A percentile compares a stretch with the other conserved stretches of the same genome.
These are phyloP conservation scores for Leucophenga montana DNA, from an alignment of 2,888 invertebrate genomes.

Conservation along the genomic window DNA sequence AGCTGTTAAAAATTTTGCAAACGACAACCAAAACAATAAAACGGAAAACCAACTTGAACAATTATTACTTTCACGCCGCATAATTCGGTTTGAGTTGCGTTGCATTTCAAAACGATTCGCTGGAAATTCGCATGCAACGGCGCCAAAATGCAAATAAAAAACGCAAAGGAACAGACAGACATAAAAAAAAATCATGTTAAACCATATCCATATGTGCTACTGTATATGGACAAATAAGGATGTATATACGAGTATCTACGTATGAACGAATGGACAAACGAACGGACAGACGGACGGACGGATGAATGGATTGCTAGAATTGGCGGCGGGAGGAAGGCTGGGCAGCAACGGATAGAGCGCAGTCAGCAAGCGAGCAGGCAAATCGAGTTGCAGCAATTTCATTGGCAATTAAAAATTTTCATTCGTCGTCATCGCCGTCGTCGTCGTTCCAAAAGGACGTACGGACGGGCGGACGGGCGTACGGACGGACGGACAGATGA, in stretches of 20 bases:
- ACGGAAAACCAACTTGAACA: too few relatives aligned
- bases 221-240: constrained; percentile 3
- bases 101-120: too few relatives aligned
- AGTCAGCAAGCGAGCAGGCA: background rate
- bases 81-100: too few relatives aligned
- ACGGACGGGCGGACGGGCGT: background rate
- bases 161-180: constrained; percentile 10
- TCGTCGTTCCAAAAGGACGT: too few relatives aligned
- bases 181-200: constrained; percentile 1
- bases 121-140: constrained; percentile 32
- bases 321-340: background rate
- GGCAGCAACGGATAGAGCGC: background rate
- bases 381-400: constrained; percentile 38
- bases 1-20: too few relatives aligned
- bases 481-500: background rate
- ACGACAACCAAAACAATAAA: too few relatives aligned
- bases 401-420: constrained; percentile 44
- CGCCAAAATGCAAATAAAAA: constrained; percentile 48
- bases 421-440: too few relatives aligned
- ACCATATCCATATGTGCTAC: background rate
- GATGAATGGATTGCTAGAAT: too few relatives aligned
- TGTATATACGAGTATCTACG: background rate
- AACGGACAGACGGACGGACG: background rate
- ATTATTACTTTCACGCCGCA: too few relatives aligned
- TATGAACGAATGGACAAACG: background rate